A percentile compares a stretch with the other conserved stretches of the same genome.
Conservation (phyloP, 2,888 invertebrate species). For the Sinodicranocentrus sp. region DNA sequence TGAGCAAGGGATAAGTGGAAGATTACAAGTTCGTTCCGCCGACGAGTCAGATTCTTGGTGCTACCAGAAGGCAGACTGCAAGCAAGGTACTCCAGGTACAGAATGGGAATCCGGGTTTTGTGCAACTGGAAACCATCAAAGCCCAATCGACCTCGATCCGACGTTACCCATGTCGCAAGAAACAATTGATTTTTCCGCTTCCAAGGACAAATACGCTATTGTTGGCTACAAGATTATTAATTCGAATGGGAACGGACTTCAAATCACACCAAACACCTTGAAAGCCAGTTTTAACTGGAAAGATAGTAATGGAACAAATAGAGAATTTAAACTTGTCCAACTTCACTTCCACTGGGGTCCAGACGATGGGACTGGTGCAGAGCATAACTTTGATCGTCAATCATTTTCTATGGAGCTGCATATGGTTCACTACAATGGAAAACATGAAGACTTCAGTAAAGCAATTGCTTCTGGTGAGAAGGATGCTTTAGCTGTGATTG, state of each 20-base stretch:
- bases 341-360: conserved; percentile 43
- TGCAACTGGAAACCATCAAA: conserved; percentile 1
- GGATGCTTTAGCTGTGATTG: too few relatives aligned
- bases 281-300: conserved; percentile 12
- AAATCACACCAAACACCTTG: not conserved
- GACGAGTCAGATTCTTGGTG: conserved; percentile 32
- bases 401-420: conserved; percentile 24
- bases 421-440: conserved; percentile 18
- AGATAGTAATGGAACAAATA: not conserved
- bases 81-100: not conserved
- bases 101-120: conserved; percentile 7
- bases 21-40: too few relatives aligned
- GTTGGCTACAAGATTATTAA: too few relatives aligned
- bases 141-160: conserved; percentile 13
- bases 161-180: not conserved
- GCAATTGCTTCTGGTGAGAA: too few relatives aligned
- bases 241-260: not conserved
- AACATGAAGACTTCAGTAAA: too few relatives aligned
- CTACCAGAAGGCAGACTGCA: not conserved
- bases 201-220: not conserved
- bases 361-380: conserved; percentile 1
- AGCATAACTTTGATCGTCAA: conserved; percentile 11
- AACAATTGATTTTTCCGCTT: not conserved
- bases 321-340: not conserved
- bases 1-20: too few relatives aligned